These are phyloP conservation scores for Sesia bembeciformis DNA, from an alignment of 2,888 invertebrate genomes.

Conservation along the genomic window DNA sequence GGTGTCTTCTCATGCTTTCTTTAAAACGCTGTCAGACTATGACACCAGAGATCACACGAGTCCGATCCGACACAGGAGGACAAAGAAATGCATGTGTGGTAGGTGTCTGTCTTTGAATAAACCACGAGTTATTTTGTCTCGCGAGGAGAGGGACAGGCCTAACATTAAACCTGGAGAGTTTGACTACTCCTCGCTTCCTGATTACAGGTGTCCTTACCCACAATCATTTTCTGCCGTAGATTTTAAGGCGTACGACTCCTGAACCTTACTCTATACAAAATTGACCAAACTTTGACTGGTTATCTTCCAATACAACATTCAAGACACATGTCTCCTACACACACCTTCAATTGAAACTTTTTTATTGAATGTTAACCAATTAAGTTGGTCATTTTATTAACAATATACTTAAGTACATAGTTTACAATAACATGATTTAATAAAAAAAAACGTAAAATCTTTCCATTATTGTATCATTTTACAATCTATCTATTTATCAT, in stretches of 20 bases:
- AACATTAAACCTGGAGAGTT: constrained; percentile 18
- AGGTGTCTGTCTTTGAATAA: neutral
- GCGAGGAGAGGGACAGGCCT: constrained; percentile 25
- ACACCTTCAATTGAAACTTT: too few relatives aligned
- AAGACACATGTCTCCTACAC: too few relatives aligned
- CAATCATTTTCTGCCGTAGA: constrained; percentile 12
- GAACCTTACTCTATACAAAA: neutral
- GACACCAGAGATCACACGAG: neutral
- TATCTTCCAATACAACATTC: too few relatives aligned
- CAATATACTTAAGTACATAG: too few relatives aligned
- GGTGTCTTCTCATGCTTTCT: neutral
- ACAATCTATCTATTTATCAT: too few relatives aligned
- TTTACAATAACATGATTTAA: too few relatives aligned
- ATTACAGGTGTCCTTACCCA: constrained; percentile 22
- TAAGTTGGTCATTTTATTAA: too few relatives aligned
- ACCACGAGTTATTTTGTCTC: constrained; percentile 13
- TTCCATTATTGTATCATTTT: too few relatives aligned
- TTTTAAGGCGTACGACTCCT: constrained; percentile 7
- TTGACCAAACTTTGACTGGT: too few relatives aligned
- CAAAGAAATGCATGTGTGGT: neutral
- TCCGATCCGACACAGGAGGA: neutral
- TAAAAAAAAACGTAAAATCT: too few relatives aligned
- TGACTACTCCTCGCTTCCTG: constrained; percentile 20
- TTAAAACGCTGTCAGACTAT: neutral
- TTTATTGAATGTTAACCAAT: too few relatives aligned